Evolutionary conservation across 2,888 invertebrate genomes (phyloP).

Genomic region (Junonia oenone): DNA sequence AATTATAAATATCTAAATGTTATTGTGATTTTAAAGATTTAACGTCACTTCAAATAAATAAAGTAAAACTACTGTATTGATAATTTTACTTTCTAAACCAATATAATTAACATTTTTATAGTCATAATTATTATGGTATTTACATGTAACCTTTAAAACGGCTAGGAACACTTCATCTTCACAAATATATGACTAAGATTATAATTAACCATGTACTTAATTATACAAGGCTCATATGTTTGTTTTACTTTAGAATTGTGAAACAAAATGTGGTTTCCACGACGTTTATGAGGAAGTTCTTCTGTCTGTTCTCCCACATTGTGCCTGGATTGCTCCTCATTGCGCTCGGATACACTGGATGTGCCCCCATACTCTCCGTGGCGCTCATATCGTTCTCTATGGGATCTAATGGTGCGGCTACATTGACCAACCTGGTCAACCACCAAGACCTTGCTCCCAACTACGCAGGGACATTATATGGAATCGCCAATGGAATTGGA

Average conservation of each 20-base stretch:
- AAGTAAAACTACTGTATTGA: too few species aligned
- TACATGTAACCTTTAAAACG: background rate
- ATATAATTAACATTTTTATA: too few species aligned
- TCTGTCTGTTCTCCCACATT: conserved; percentile 82
- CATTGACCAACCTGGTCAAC: conserved; percentile 81
- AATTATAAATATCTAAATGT: too few species aligned
- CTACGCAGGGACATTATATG: conserved; percentile 87
- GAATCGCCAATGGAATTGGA: conserved; percentile 87
- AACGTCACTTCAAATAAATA: too few species aligned
- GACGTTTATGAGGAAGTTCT: conserved; percentile 82
- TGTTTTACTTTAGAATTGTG: conserved; percentile 59
- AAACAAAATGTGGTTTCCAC: conserved; percentile 65
- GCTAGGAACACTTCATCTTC: background rate
- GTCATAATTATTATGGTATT: too few species aligned
- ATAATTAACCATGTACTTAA: too few species aligned
- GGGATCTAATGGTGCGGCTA: conserved; percentile 83
- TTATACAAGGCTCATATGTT: background rate
- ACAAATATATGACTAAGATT: background rate
- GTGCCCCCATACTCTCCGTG: conserved; percentile 81
- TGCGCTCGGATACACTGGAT: conserved; percentile 80
- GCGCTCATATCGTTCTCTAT: conserved; percentile 83
- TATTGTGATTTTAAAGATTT: too few species aligned
- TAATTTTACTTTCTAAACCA: too few species aligned
- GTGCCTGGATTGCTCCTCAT: conserved; percentile 75
- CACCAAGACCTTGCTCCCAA: conserved; percentile 88